phyloP scores from a whole-genome alignment of 1,140 invertebrate genomes.

The Apis laboriosa region DNA sequence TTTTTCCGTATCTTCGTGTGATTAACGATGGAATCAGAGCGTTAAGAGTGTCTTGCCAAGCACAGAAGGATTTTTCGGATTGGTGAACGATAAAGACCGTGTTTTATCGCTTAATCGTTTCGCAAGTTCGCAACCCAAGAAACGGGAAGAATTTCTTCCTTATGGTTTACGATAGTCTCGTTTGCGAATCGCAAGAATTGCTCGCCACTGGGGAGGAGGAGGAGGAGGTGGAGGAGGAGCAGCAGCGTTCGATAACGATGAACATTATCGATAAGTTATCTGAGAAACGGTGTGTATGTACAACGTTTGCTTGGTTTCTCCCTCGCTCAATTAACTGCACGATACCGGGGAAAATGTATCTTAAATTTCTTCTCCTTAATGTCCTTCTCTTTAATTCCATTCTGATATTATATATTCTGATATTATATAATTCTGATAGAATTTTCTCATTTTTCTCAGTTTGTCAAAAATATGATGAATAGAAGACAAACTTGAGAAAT shows the following conservation, averaged over 20 bases:
- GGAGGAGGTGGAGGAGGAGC: too few relatives aligned
- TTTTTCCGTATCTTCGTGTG: background rate
- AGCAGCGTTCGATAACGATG: slow-evolving; percentile 12
- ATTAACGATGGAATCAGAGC: slow-evolving; percentile 30
- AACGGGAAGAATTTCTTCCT: background rate
- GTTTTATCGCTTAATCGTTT: background rate
- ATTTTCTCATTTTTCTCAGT: background rate
- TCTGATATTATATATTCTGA: too few relatives aligned
- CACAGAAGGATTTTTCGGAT: background rate
- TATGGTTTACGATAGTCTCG: slow-evolving; percentile 2
- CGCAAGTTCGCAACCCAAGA: background rate
- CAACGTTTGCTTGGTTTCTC: slow-evolving; percentile 17
- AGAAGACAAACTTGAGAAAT: too few relatives aligned
- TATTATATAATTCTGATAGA: too few relatives aligned
- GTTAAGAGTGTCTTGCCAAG: background rate
- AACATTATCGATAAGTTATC: slow-evolving; percentile 44
- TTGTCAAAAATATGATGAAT: too few relatives aligned
- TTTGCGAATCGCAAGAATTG: slow-evolving; percentile 6
- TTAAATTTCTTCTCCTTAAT: background rate
- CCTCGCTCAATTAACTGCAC: slow-evolving; percentile 3
- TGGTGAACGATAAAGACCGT: background rate
- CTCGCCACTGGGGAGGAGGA: background rate
- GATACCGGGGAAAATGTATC: background rate
- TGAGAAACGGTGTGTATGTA: background rate
- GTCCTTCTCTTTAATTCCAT: background rate